phyloP scores from a whole-genome alignment of 2,113 vertebrate species.

The Notiomystis cincta region DNA sequence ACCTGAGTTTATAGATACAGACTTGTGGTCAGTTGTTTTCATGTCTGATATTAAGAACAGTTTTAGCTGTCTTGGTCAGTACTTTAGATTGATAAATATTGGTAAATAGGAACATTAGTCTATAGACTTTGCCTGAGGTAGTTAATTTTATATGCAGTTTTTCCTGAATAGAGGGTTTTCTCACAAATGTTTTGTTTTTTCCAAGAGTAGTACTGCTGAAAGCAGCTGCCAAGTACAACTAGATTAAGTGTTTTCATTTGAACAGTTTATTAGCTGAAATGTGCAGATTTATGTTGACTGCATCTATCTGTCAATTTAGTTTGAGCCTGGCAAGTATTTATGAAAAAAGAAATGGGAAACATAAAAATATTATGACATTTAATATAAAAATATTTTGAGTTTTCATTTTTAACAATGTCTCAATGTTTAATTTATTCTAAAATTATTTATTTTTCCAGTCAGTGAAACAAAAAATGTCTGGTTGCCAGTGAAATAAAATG shows the following conservation, averaged over 20 bases:
- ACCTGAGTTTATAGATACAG: not conserved
- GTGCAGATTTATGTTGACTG: not conserved
- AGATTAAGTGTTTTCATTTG: conserved; percentile 20
- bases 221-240: conserved; percentile 2
- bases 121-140: not conserved
- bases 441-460: not conserved
- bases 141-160: not conserved
- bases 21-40: not conserved
- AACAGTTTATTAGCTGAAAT: not conserved
- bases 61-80: not conserved
- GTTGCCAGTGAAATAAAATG: not conserved
- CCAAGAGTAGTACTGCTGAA: not conserved
- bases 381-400: conserved; percentile 7
- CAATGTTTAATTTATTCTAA: not conserved
- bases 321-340: conserved; percentile 9
- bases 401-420: not conserved
- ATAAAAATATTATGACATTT: not conserved
- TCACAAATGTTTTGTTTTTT: not conserved
- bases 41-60: not conserved
- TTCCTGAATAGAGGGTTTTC: not conserved
- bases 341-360: not conserved
- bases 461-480: not conserved
- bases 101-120: not conserved
- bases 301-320: not conserved
- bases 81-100: not conserved